Base-by-base conservation (phyloP, 2,113 vertebrate genomes). In the Bombycilla garrulus region DNA sequence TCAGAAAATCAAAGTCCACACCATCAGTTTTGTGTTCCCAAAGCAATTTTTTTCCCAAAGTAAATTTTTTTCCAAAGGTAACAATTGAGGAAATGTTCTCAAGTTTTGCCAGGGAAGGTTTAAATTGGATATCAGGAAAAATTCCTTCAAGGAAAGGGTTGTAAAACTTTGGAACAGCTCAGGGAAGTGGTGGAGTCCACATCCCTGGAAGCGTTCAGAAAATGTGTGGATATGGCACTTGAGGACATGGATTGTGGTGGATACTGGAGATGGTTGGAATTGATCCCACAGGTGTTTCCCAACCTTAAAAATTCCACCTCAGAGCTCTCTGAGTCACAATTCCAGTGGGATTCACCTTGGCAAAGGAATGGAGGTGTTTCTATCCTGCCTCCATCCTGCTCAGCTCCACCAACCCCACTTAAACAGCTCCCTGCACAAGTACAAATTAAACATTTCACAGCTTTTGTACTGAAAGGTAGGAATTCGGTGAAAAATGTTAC, bases 1-100 rank as follows among this genome's bases (percentile, higher is more conserved):
- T 47, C 82, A 54, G 42, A 93, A 94, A 92, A 96, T 58, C 74
- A 71, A 96, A 94, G 73, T 65, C 86, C 58, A 62, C 35, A 57
- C 6, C 84, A 90, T 90, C 69, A 62, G 53, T 79, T 90, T 87
- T 25, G 19, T 38, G 7, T 53, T 67, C 33, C 24, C 21, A 40
- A n/a, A 65, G 23, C 8, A 38, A 10, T 24, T 66, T 21, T 65
- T 64, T 31, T 53, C 18, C 22, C 36, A 9, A 73, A 36, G 8
- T 13, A 20, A 22, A 3, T 36, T 65, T 65, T 65, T 58, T 58
- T 10, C 16, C 15, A 3, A 17, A 17, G 2, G 23, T 29, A 45
- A 28, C 3, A 38, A 18, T 26, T 25, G 28, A 74, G 20, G 20
- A 66, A 44, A 45, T 7, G 23, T 19, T 36, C 18, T 50, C 15